Base-by-base conservation (phyloP, 2,113 vertebrate genomes). In the Saguinus imperator region DNA sequence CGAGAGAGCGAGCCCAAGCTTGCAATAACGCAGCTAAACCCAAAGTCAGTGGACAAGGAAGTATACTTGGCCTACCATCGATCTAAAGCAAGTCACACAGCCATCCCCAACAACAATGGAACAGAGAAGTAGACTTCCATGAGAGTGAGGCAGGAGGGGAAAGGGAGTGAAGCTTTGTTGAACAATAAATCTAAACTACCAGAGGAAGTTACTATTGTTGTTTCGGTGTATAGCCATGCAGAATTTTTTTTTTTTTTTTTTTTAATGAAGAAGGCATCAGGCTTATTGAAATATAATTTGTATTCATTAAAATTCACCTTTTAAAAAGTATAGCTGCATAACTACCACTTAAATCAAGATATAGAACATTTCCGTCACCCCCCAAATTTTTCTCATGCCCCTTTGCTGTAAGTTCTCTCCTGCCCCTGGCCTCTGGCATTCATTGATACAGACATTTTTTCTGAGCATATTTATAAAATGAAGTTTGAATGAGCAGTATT, bases 211-310 rank as follows among this genome's bases (percentile, higher is more conserved):
- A 43, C 81, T 83, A 43, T 83, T 57, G 48, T 27, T 87, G 9
- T 91, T 91, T 64, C 75, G 20, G 32, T 86, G 12, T 37, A 57
- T 80, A 96, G 37, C 45, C 55, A 29, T 81, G 48, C 25, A 55
- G 48, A 86, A 21, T 40, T 89, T 70, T 57, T 93, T 93, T 94
- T 61, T 43, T 10, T 8, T 12, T 48, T 12, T 48, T 1, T 82
- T 25, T 58, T 25, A 1, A 45, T 86, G 64, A 55, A 61, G 11
- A 48, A 87, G 27, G 40, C 11, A 50, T 91, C 35, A 27, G 37
- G 45, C 43, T 94, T 57, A 91, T 32, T 87, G 48, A 87, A 40
- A 8, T 87, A 35, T 43, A 91, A 87, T 86, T 94, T 94, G 50
- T 27, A 43, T 87, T 91, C 37, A 76, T 73, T 75, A 91, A 94